Base-by-base conservation (phyloP, 2,888 invertebrate genomes). In the Ophion slaviceki region DNA sequence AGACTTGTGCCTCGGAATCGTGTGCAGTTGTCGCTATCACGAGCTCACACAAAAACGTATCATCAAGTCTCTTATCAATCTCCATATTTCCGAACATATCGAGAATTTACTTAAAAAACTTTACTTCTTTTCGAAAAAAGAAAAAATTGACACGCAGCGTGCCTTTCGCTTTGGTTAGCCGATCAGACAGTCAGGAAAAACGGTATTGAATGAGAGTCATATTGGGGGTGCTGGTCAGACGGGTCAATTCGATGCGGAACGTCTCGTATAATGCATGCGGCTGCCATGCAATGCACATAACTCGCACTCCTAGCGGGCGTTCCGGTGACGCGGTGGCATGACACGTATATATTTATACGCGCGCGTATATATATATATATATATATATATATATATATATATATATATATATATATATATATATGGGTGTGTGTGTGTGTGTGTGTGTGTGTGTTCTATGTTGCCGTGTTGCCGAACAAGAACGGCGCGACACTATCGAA, bases 401-500 rank as follows among this genome's bases (percentile, higher is more conserved):
- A 24, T 24, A 2, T 4, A 4, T 32, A 1, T 32, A 4, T 4
- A 4, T 4, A 1, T 32, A 4, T 32, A 4, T 28, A 40, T 32
- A 24, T 77, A 28, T n/a, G n/a, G n/a, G n/a, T n/a, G n/a, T 72
- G 24, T 74, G 47, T 59, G n/a, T 28, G n/a, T n/a, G 28, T 3
- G 45, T 75, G 64, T 45, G 64, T 36, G n/a, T 40, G 47, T 17
- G 62, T 14, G 3, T 47, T 2, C 47, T 47, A 47, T 47, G 11
- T 47, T 14, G 64, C 59, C 59, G 79, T 82, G 71, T 80, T 80
- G 78, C 78, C 80, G 86, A 76, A 86, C 83, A 86, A 86, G 86
- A 84, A 82, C 82, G 83, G 77, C 84, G 80, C 86, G 82, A 87
- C 87, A 87, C 86, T 86, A 86, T 87, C 87, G 84, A 84, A 86